Percentiles rank a stretch among this genome's conserved stretches.
Conservation (phyloP, 1,140 invertebrate genomes). For the Manduca sexta region DNA sequence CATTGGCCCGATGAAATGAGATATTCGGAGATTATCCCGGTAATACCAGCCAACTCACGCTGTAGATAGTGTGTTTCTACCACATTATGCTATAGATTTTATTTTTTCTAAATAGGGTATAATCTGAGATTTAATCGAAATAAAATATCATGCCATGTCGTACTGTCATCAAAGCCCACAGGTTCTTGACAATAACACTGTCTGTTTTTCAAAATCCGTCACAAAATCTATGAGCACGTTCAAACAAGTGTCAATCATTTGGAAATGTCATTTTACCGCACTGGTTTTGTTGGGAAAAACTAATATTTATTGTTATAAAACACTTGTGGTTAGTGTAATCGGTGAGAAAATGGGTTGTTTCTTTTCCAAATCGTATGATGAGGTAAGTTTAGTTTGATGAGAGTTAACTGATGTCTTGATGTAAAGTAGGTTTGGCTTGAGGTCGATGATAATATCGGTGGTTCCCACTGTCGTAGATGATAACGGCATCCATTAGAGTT, state of each 20-base stretch:
- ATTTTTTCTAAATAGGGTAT: too few relatives aligned
- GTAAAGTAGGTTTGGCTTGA: too few relatives aligned
- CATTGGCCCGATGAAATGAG: too few relatives aligned
- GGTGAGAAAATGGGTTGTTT: conserved; percentile 52
- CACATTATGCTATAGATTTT: too few relatives aligned
- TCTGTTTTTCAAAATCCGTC: conserved; percentile 34
- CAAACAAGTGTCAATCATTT: conserved; percentile 53
- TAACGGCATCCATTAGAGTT: too few relatives aligned
- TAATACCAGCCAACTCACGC: too few relatives aligned
- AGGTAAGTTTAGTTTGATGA: conserved; percentile 27
- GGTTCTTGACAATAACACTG: conserved; percentile 1
- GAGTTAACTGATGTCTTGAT: too few relatives aligned
- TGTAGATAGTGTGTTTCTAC: too few relatives aligned
- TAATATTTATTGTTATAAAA: conserved; percentile 36
- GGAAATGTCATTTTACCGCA: conserved; percentile 53
- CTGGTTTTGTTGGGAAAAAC: conserved; percentile 36
- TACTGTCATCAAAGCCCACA: background rate
- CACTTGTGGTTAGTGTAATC: conserved; percentile 27
- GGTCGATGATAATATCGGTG: too few relatives aligned
- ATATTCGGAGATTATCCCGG: too few relatives aligned
- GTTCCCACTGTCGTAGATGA: too few relatives aligned
- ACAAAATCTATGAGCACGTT: conserved; percentile 54
- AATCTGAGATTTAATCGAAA: too few relatives aligned
- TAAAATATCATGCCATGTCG: background rate
- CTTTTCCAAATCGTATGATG: conserved; percentile 32